Conservation (phyloP, 2,888 invertebrate genomes). For the Dicyrtomina minuta region DNA sequence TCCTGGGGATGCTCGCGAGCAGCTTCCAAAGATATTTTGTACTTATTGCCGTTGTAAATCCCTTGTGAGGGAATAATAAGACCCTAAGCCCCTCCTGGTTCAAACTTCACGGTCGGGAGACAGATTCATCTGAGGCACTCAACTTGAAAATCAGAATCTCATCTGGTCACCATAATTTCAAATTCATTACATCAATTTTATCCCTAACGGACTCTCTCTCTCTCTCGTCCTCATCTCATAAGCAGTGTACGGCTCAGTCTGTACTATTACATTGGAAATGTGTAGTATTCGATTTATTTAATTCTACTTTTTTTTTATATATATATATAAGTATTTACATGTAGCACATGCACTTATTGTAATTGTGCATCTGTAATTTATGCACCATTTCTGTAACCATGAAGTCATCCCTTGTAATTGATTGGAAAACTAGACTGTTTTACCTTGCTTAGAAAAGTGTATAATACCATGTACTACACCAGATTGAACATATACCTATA, state of each 20-base stretch:
- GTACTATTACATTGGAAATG: neutral
- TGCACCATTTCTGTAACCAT: too few relatives aligned
- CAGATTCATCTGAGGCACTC: conserved; percentile 47
- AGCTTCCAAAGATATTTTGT: neutral
- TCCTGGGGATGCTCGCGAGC: neutral
- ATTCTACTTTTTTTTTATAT: too few relatives aligned
- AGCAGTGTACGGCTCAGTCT: neutral
- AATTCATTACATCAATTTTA: conserved; percentile 47
- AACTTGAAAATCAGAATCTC: conserved; percentile 50
- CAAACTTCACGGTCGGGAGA: conserved; percentile 34
- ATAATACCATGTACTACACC: too few relatives aligned
- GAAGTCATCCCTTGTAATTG: too few relatives aligned
- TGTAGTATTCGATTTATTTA: too few relatives aligned
- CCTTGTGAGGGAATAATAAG: conserved; percentile 31
- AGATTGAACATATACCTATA: too few relatives aligned
- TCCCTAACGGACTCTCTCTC: conserved; percentile 6
- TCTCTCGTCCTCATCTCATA: conserved; percentile 6
- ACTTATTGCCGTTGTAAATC: conserved; percentile 19
- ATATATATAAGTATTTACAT: too few relatives aligned
- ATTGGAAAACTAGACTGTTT: too few relatives aligned
- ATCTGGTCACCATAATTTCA: conserved; percentile 50
- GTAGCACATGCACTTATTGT: too few relatives aligned
- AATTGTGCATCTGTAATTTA: too few relatives aligned
- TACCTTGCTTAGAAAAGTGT: too few relatives aligned
- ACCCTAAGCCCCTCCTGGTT: conserved; percentile 31